Conservation (phyloP, 2,113 vertebrate genomes). For the Taurulus bubalis region DNA sequence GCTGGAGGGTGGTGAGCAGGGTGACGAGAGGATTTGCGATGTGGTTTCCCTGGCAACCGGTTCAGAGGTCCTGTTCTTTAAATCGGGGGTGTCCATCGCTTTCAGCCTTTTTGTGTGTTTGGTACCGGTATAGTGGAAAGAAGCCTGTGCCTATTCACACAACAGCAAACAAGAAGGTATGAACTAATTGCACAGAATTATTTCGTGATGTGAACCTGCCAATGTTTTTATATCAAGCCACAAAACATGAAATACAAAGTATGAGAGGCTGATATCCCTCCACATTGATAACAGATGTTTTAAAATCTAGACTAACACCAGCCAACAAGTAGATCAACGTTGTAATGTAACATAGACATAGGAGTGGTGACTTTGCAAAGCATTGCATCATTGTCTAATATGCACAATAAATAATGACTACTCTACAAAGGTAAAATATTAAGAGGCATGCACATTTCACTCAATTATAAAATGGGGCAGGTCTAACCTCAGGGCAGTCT, state of each 20-base stretch:
- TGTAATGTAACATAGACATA: neutral
- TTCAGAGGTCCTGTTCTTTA: conserved; percentile 90
- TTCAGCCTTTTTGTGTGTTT: conserved; percentile 95
- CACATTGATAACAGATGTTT: neutral
- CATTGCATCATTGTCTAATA: neutral
- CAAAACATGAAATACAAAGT: neutral
- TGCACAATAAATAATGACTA: neutral
- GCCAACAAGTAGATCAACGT: neutral
- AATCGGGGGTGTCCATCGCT: conserved; percentile 91
- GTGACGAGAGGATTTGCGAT: conserved; percentile 87
- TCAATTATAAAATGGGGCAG: neutral
- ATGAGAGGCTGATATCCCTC: neutral
- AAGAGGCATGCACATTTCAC: conserved; percentile 19
- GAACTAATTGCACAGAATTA: neutral
- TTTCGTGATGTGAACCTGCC: conserved; percentile 4
- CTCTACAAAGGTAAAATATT: conserved; percentile 7
- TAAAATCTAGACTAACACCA: neutral
- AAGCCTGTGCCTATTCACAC: conserved; percentile 91
- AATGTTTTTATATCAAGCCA: neutral
- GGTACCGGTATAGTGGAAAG: conserved; percentile 93
- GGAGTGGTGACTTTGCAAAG: neutral
- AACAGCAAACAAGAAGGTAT: conserved; percentile 43
- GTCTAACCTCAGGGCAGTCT: neutral
- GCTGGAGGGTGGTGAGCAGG: conserved; percentile 82
- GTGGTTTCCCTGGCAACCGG: conserved; percentile 71